Base-by-base conservation (phyloP, 2,113 vertebrate genomes). In the Thunnus thynnus region DNA sequence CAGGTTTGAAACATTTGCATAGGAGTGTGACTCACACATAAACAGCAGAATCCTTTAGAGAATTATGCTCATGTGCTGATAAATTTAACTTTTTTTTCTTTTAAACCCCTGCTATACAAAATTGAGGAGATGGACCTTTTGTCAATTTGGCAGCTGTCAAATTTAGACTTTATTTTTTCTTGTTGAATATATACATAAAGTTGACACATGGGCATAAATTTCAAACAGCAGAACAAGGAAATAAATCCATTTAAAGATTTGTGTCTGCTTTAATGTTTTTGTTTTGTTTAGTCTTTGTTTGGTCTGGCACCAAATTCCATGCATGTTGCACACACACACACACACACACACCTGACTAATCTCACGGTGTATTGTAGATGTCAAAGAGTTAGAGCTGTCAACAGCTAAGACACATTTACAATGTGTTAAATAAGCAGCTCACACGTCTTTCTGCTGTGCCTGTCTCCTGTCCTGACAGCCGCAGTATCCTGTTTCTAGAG, bases 1-100 rank as follows among this genome's bases (percentile, higher is more conserved):
- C 97, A 97, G 98, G 98, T 99, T 89, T 92, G 95, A 82, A 46
- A 76, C 22, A 50, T n/a, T 70, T 79, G 22, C 64, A 32, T 62
- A 58, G 0, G 3, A 68, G 25, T 44, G 14, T 41, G n/a, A 67
- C 55, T 55, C 25, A 27, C 9, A 22, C 18, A 17, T 18, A 18
- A 41, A 57, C 48, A 64, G 41, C 25, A 2, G 3, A 55, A 44
- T 25, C 14, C 41, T 64, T 57, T 17, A 48, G 8, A 55, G 47
- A 55, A 13, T 51, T 9, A 1, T 9, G 1, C 46, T 25, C 4
- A 13, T 16, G n/a, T 41, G 52, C 11, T 44, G 22, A 9, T 44
- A 3, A n/a, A 32, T 61, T 48, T 52, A 1, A 11, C 3, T 32
- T 10, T 32, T 12, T 18, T 30, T 3, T 50, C 10, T 56, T 6